Conservation (phyloP, 2,888 invertebrate species). For the Calameuta filiformis region DNA sequence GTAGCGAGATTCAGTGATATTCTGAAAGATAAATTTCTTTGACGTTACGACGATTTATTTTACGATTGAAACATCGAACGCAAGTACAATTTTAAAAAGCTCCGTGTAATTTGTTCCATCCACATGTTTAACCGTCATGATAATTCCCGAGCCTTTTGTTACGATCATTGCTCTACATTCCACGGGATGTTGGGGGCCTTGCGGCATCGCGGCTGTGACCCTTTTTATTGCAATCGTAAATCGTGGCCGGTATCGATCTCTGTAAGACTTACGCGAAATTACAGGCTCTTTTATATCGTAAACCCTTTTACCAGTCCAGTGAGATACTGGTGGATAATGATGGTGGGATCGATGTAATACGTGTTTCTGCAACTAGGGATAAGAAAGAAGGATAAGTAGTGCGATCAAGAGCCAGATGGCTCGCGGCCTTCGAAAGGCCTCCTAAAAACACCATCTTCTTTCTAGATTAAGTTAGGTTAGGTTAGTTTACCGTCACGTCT, state of each 20-base stretch:
- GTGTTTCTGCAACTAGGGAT: not conserved
- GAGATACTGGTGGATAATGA: not conserved
- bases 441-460: not conserved
- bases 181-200: not conserved
- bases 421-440: not conserved
- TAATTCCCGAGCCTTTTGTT: not conserved
- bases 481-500: not conserved
- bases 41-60: not conserved
- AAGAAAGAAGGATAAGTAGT: not conserved
- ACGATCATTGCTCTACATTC: not conserved
- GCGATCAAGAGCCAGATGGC: not conserved
- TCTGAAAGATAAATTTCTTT: not conserved
- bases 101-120: not conserved
- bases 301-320: not conserved
- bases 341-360: not conserved
- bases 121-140: not conserved
- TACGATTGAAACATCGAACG: not conserved
- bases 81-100: not conserved
- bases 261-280: not conserved
- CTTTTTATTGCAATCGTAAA: not conserved
- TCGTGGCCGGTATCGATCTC: not conserved
- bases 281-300: not conserved
- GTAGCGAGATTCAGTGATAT: not conserved
- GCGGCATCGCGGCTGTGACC: not conserved
- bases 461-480: not conserved